Evolutionary conservation across 2,888 invertebrate genomes (phyloP).

Genomic region (Diplolepis rosae): DNA sequence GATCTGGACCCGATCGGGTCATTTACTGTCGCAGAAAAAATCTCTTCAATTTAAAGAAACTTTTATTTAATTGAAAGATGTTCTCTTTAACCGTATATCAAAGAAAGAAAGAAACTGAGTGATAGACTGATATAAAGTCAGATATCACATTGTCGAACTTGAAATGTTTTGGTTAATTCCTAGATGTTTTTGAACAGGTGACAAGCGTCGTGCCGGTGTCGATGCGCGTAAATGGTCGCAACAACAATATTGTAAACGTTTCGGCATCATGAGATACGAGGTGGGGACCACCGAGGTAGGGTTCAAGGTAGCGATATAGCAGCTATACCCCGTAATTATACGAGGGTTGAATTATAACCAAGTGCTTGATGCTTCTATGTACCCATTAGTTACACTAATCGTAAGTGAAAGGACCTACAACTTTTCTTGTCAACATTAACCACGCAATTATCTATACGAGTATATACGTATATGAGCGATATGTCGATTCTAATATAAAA

Average conservation of each 20-base stretch:
- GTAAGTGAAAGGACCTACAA: background rate
- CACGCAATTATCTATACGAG: too few species aligned
- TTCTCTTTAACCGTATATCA: too few species aligned
- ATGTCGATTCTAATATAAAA: background rate
- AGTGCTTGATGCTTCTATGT: slow-evolving; percentile 36
- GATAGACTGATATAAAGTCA: background rate
- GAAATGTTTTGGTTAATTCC: slow-evolving; percentile 60
- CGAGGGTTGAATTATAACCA: slow-evolving; percentile 66
- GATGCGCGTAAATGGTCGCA: slow-evolving; percentile 14
- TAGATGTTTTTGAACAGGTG: slow-evolving; percentile 61
- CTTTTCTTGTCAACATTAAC: background rate
- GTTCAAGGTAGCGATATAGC: slow-evolving; percentile 38
- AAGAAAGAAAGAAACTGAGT: too few species aligned
- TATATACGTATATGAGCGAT: too few species aligned
- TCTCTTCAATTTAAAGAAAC: too few species aligned
- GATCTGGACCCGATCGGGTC: too few species aligned
- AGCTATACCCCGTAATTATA: slow-evolving; percentile 61
- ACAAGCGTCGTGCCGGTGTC: slow-evolving; percentile 50
- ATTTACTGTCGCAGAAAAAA: too few species aligned
- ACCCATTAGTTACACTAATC: slow-evolving; percentile 2
- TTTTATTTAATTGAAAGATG: too few species aligned
- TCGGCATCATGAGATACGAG: background rate
- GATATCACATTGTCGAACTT: slow-evolving; percentile 22
- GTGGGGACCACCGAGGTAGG: slow-evolving; percentile 22
- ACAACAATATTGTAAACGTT: background rate